Evolutionary conservation across 2,113 vertebrate genomes (phyloP).

Genomic region (Loxodonta africana): DNA sequence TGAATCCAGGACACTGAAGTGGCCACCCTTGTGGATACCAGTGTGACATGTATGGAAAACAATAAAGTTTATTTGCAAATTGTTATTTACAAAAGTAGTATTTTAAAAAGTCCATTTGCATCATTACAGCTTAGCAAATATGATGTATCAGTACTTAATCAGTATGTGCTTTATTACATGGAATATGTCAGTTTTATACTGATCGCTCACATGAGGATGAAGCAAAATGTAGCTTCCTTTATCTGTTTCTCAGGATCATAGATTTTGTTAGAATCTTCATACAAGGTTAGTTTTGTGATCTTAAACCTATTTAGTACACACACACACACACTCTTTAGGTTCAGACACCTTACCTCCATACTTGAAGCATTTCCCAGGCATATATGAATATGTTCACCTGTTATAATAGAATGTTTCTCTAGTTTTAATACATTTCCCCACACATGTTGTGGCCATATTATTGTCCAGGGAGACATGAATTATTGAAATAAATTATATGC

Average conservation of each 20-base stretch:
- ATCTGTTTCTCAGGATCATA: neutral
- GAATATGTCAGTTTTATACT: neutral
- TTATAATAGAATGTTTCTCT: neutral
- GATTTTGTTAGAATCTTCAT: neutral
- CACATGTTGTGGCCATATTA: neutral
- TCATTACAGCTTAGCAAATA: neutral
- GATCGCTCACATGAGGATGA: neutral
- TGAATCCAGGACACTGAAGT: neutral
- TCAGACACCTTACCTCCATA: neutral
- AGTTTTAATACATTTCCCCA: neutral
- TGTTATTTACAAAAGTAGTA: neutral
- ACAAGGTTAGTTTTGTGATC: neutral
- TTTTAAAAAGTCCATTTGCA: neutral
- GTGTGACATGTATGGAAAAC: neutral
- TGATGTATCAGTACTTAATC: neutral
- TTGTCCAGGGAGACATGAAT: neutral
- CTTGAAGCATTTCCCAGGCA: neutral
- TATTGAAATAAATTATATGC: conserved; percentile 38
- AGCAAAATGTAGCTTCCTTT: neutral
- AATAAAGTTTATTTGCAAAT: neutral
- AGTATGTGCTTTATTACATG: neutral
- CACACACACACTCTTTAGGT: neutral
- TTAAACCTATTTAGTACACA: neutral
- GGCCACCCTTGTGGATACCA: neutral
- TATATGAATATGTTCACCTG: neutral